Evolutionary conservation across 2,797 vertebrate genomes (phyloP), one percentile per base, ranked within the genome.

Genomic region (Urophycis tenuis): DNA sequence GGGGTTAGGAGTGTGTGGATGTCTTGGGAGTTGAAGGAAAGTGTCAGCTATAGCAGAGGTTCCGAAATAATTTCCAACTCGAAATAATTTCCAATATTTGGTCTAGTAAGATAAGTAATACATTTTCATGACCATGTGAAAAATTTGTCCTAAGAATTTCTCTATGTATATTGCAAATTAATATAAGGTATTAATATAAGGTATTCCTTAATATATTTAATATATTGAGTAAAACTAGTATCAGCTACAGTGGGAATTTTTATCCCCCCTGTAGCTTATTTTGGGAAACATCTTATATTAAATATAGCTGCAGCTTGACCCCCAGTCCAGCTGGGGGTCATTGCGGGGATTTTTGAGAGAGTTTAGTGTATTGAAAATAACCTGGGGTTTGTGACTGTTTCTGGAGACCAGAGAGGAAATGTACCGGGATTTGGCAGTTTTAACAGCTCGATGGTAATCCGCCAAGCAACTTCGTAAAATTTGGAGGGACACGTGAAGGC

Each of bases 341-440:
- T 74, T 29, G 3, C 8, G 12, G 29, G 35, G 73, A 74, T 76
- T 76, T 15, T 71, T 31, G 32, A 76, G 64, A 25, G 75, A 76
- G n/a, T 45, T 76, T 15, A 76, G 12, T 22, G 53, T 19, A 45
- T 76, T 45, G 69, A 76, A 78, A 25, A 74, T 35, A 70, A 74
- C 77, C 22, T 78, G 73, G 6, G 64, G 77, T 32, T 33, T 53
- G 15, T 78, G 77, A 45, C 34, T 35, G 34, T 35, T 9, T 64
- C 8, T 15, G 31, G n/a, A n/a, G n/a, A n/a, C n/a, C n/a, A n/a
- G n/a, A n/a, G n/a, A n/a, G n/a, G n/a, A n/a, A n/a, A n/a, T n/a
- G n/a, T n/a, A n/a, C n/a, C n/a, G n/a, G n/a, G n/a, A n/a, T n/a
- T n/a, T n/a, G n/a, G n/a, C n/a, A n/a, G n/a, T n/a, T n/a, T n/a